Conservation (phyloP, 1,140 invertebrate genomes). For the Nomia melanderi region DNA sequence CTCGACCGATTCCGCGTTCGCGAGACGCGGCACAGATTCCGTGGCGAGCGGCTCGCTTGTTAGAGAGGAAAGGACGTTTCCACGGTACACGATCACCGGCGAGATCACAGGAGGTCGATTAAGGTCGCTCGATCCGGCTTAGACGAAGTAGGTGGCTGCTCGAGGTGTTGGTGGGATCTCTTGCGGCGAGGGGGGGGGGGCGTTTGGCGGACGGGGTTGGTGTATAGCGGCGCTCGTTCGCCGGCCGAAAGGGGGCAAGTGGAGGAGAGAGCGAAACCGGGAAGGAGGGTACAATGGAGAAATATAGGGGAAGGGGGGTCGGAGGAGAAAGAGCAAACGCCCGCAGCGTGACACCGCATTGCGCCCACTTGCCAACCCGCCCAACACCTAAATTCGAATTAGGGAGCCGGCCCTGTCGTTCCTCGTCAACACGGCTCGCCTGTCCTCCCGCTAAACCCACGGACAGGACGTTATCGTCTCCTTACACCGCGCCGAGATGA, state of each 20-base stretch:
- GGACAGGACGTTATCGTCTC: slow-evolving; percentile 43
- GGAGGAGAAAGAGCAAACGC: slow-evolving; percentile 67
- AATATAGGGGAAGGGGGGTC: slow-evolving; percentile 30
- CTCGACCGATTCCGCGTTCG: too few species aligned
- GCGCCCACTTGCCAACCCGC: slow-evolving; percentile 77
- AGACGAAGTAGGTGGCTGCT: slow-evolving; percentile 37
- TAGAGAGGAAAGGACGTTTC: slow-evolving; percentile 3
- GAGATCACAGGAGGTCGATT: slow-evolving; percentile 62
- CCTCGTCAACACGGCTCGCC: slow-evolving; percentile 67
- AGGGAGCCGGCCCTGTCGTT: slow-evolving; percentile 68
- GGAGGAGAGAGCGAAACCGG: slow-evolving; percentile 13
- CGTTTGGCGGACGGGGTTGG: slow-evolving; percentile 32
- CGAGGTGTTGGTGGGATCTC: slow-evolving; percentile 59
- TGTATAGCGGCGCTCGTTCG: slow-evolving; percentile 32
- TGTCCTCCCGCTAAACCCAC: slow-evolving; percentile 50
- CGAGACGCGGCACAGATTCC: too few species aligned
- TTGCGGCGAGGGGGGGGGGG: slow-evolving; percentile 20
- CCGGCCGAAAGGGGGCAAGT: slow-evolving; percentile 34
- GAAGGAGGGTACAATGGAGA: slow-evolving; percentile 35
- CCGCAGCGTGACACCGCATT: slow-evolving; percentile 78
- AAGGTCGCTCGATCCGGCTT: slow-evolving; percentile 65
- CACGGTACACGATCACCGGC: slow-evolving; percentile 43
- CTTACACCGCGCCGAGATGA: not conserved
- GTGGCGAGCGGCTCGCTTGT: too few species aligned
- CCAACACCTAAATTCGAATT: slow-evolving; percentile 79